Percentiles rank a stretch among this genome's conserved stretches.
phyloP scores from a whole-genome alignment of 2,113 vertebrate species.

The Scytalopus superciliaris region DNA sequence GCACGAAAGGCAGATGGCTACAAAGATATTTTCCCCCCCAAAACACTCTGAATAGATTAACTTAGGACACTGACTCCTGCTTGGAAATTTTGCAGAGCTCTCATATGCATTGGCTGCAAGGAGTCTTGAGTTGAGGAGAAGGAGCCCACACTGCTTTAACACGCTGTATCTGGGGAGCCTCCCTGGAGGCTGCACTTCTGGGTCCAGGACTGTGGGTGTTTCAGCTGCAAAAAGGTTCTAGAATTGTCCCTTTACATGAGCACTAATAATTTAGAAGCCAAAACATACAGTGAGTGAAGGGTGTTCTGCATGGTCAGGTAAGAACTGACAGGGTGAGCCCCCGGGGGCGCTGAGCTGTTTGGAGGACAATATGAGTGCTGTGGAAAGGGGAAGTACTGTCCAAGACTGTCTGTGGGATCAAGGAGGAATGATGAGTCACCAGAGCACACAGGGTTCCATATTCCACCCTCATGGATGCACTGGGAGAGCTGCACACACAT shows the following conservation, averaged over 20 bases:
- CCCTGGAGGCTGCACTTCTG: background rate
- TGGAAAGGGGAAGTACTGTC: background rate
- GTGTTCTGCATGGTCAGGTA: background rate
- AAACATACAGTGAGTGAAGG: background rate
- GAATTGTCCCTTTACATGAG: background rate
- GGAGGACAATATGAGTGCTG: background rate
- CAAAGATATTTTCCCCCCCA: background rate
- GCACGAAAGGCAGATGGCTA: background rate
- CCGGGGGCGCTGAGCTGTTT: background rate
- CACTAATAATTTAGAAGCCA: background rate
- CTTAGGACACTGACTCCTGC: background rate
- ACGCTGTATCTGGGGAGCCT: background rate
- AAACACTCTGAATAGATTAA: background rate
- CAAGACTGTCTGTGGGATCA: background rate
- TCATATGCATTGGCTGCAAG: background rate
- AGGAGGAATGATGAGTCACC: background rate
- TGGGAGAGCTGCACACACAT: rapidly evolving
- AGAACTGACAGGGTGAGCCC: background rate
- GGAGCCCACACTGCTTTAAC: background rate
- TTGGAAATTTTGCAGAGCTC: background rate
- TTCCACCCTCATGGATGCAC: background rate
- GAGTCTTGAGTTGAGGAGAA: background rate
- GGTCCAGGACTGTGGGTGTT: background rate
- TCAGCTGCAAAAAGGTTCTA: background rate
- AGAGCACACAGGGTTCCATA: rapidly evolving